These are phyloP conservation scores for Vespertilio murinus DNA, from an alignment of 2,797 vertebrate species.

Conservation along the genomic window DNA sequence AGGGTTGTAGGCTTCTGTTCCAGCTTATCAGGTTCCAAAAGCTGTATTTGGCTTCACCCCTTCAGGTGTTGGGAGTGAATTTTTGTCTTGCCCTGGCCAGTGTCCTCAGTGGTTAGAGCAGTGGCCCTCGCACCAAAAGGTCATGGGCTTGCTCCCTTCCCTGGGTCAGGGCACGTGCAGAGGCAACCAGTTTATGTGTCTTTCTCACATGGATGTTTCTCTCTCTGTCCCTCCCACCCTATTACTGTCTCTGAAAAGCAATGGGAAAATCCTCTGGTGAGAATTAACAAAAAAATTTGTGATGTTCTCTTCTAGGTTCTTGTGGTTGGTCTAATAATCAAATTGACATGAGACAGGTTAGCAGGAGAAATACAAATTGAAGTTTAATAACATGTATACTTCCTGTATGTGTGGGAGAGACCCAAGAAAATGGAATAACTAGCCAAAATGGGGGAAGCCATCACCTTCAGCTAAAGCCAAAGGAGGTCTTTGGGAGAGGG, in stretches of 20 bases:
- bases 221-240: too few species aligned
- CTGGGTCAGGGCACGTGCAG: too few species aligned
- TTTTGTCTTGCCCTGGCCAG: background rate
- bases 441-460: background rate
- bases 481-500: too few species aligned
- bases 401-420: background rate
- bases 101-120: too few species aligned
- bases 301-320: background rate
- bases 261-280: too few species aligned
- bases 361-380: background rate
- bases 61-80: background rate
- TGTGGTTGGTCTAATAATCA: background rate
- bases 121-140: too few species aligned
- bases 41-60: background rate
- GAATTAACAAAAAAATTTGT: too few species aligned
- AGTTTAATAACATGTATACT: background rate
- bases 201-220: too few species aligned
- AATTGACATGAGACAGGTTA: background rate
- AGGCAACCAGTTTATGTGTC: too few species aligned
- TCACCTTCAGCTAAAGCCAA: too few species aligned
- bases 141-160: too few species aligned
- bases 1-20: background rate
- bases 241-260: too few species aligned
- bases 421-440: background rate
- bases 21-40: background rate